Conservation (phyloP, 2,888 invertebrate genomes). For the Thecocarcelia acutangulata region DNA sequence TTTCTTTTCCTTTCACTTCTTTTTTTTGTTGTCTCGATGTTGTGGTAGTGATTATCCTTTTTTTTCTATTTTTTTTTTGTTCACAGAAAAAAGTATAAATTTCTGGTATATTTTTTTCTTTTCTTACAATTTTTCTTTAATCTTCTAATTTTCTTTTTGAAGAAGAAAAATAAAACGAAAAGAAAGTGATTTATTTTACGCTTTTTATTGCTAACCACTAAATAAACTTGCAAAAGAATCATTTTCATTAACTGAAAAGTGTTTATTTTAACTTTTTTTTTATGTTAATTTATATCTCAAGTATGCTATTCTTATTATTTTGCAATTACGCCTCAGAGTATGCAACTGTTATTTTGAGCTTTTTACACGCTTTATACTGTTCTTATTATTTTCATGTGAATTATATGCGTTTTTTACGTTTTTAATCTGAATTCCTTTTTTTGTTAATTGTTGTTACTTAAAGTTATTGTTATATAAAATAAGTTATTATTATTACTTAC, state of each 20-base stretch:
- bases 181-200: conserved; percentile 2
- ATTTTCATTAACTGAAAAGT: conserved; percentile 53
- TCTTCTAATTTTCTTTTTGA: conserved; percentile 28
- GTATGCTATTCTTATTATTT: conserved; percentile 53
- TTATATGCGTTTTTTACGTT: not conserved
- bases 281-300: conserved; percentile 51
- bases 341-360: conserved; percentile 44
- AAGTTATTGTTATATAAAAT: not conserved
- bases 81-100: not conserved
- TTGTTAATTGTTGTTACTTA: not conserved
- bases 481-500: no score
- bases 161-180: no score
- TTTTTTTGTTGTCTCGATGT: conserved; percentile 10
- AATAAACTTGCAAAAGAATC: conserved; percentile 3
- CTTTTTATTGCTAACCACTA: conserved; percentile 2
- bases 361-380: conserved; percentile 37
- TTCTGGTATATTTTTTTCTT: not conserved
- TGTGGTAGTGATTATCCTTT: conserved; percentile 17
- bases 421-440: not conserved
- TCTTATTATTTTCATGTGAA: conserved; percentile 1
- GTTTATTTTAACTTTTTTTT: conserved; percentile 22
- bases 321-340: conserved; percentile 47
- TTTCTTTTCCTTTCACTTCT: conserved; percentile 2
- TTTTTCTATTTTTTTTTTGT: not conserved
- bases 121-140: conserved; percentile 23